Conservation (phyloP, 2,888 invertebrate species). For the Spodoptera littoralis region DNA sequence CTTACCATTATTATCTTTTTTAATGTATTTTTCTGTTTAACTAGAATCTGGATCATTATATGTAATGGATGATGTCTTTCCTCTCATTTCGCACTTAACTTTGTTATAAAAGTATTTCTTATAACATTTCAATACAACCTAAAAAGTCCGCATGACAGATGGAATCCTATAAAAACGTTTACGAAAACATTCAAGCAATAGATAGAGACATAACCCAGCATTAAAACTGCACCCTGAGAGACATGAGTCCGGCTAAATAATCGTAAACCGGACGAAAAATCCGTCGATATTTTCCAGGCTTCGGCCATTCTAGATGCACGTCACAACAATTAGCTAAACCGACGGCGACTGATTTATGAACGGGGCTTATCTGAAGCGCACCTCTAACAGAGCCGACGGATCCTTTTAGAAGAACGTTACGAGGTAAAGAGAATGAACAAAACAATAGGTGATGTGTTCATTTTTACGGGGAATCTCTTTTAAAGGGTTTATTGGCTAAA, state of each 20-base stretch:
- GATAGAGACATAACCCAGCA: neutral
- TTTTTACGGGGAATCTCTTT: neutral
- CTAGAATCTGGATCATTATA: too few relatives aligned
- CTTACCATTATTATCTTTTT: too few relatives aligned
- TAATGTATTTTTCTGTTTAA: too few relatives aligned
- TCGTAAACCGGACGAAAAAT: constrained; percentile 23
- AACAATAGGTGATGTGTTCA: constrained; percentile 1
- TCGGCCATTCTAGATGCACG: constrained; percentile 40
- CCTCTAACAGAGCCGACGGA: constrained; percentile 38
- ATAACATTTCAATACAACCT: too few relatives aligned
- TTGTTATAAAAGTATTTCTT: too few relatives aligned
- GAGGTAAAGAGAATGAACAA: neutral
- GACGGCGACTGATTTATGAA: constrained; percentile 64
- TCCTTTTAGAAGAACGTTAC: constrained; percentile 26
- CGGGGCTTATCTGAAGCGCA: constrained; percentile 53
- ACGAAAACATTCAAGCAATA: too few relatives aligned
- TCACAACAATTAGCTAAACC: constrained; percentile 66
- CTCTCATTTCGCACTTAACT: too few relatives aligned
- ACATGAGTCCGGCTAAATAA: constrained; percentile 27
- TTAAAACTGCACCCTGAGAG: constrained; percentile 7
- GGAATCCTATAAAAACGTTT: too few relatives aligned
- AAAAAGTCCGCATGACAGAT: too few relatives aligned
- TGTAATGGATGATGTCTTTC: too few relatives aligned
- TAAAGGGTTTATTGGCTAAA: too few relatives aligned
- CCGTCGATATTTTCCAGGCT: constrained; percentile 33